Evolutionary conservation across 2,797 vertebrate species (phyloP).

Genomic region (Parambassis ranga): DNA sequence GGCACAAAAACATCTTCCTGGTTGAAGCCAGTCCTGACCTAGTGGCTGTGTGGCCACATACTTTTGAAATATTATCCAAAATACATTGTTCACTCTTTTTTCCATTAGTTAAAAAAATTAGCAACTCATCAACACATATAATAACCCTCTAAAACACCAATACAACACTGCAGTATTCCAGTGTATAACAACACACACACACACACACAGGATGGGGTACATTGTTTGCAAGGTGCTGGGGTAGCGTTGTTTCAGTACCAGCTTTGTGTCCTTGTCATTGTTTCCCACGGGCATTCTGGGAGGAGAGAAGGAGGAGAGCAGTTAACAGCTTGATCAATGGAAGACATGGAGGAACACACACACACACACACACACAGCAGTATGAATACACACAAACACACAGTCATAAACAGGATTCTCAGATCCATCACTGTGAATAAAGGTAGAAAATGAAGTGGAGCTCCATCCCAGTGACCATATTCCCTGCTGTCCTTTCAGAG

Average conservation of each 20-base stretch:
- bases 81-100: no score
- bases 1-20: no score
- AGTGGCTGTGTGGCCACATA: no score
- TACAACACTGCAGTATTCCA: background rate
- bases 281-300: constrained; percentile 46
- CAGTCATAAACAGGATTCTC: constrained; percentile 33
- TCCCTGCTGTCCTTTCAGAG: constrained; percentile 10
- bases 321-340: constrained; percentile 69
- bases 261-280: constrained; percentile 59
- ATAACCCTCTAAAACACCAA: background rate
- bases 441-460: constrained; percentile 44
- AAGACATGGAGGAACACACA: constrained; percentile 25
- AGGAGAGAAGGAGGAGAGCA: constrained; percentile 42
- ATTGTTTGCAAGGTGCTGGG: constrained; percentile 22
- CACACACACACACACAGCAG: background rate
- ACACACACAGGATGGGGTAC: background rate
- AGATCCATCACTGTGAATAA: constrained; percentile 47
- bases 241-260: constrained; percentile 28
- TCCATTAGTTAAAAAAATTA: no score
- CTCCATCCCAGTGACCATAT: constrained; percentile 13
- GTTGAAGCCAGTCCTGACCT: no score
- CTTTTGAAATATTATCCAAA: no score
- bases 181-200: background rate
- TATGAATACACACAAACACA: background rate
- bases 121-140: no score